These are phyloP conservation scores for Tiliacea aurago DNA, from an alignment of 2,888 invertebrate species.

Conservation along the genomic window DNA sequence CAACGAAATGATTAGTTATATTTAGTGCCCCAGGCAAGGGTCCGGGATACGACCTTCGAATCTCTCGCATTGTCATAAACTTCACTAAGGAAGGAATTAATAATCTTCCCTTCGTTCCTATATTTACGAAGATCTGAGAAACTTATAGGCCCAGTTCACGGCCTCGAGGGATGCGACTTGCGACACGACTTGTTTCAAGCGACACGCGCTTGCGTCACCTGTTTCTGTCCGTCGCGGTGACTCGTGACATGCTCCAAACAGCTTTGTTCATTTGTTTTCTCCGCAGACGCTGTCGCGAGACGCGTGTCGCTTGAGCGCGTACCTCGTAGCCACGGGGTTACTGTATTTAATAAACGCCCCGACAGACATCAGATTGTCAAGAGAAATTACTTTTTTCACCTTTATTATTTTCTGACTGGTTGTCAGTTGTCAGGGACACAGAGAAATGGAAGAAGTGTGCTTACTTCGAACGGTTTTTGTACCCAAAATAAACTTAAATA, in stretches of 20 bases:
- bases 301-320: neutral
- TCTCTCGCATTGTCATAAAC: slow-evolving; percentile 38
- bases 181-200: neutral
- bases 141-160: slow-evolving; percentile 23
- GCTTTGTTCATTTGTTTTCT: neutral
- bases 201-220: neutral
- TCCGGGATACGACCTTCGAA: slow-evolving; percentile 12
- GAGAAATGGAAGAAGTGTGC: neutral
- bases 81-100: slow-evolving; percentile 47
- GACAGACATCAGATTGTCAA: slow-evolving; percentile 58
- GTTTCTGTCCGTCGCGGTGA: neutral
- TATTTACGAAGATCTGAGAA: slow-evolving; percentile 55
- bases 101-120: slow-evolving; percentile 45
- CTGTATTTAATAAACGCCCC: slow-evolving; percentile 61
- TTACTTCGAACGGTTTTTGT: slow-evolving; percentile 9
- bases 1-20: slow-evolving; percentile 34
- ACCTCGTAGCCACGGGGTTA: neutral
- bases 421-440: slow-evolving; percentile 60
- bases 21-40: slow-evolving; percentile 12
- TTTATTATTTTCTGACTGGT: slow-evolving; percentile 63
- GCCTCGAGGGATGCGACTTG: neutral
- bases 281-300: neutral
- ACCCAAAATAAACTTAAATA: neutral
- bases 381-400: slow-evolving; percentile 62
- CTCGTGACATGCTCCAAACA: neutral